Evolutionary conservation across 2,888 invertebrate genomes (phyloP).

Genomic region (Exocentrus adspersus): DNA sequence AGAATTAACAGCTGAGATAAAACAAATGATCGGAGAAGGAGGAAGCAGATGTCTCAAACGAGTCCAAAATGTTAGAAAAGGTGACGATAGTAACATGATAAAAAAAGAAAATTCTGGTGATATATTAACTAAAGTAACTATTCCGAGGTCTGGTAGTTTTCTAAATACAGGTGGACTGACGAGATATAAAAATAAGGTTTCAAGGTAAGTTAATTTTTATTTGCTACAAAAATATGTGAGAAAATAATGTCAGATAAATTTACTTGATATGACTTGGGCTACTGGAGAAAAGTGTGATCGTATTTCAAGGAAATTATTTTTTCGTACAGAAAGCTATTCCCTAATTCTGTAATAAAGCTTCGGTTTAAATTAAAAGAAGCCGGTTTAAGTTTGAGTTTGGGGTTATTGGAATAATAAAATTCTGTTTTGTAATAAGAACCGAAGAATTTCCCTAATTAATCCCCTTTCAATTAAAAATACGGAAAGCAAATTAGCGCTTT

Average conservation of each 20-base stretch:
- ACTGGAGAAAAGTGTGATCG: not conserved
- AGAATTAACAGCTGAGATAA: slow-evolving; percentile 64
- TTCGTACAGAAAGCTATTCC: too few relatives aligned
- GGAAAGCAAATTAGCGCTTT: slow-evolving; percentile 1
- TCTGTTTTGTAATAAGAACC: not conserved
- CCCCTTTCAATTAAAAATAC: not conserved
- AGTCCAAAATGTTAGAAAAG: slow-evolving; percentile 62
- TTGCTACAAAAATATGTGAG: not conserved
- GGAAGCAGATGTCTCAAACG: slow-evolving; percentile 62
- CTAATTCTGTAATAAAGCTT: not conserved
- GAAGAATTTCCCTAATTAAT: not conserved
- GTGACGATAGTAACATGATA: slow-evolving; percentile 54
- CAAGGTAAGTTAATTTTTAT: slow-evolving; percentile 65
- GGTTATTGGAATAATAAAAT: slow-evolving; percentile 3
- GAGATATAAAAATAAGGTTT: slow-evolving; percentile 77
- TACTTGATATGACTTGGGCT: too few relatives aligned
- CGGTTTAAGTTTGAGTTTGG: slow-evolving; percentile 4
- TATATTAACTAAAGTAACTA: slow-evolving; percentile 85
- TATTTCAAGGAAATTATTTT: not conserved
- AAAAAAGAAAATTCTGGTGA: slow-evolving; percentile 76
- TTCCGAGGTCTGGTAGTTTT: slow-evolving; percentile 87
- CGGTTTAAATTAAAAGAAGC: not conserved
- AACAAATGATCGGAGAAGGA: slow-evolving; percentile 60
- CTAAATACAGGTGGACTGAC: slow-evolving; percentile 82
- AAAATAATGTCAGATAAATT: too few relatives aligned